phyloP scores from a whole-genome alignment of 2,888 invertebrate genomes.

The Periphyllus acericola region DNA sequence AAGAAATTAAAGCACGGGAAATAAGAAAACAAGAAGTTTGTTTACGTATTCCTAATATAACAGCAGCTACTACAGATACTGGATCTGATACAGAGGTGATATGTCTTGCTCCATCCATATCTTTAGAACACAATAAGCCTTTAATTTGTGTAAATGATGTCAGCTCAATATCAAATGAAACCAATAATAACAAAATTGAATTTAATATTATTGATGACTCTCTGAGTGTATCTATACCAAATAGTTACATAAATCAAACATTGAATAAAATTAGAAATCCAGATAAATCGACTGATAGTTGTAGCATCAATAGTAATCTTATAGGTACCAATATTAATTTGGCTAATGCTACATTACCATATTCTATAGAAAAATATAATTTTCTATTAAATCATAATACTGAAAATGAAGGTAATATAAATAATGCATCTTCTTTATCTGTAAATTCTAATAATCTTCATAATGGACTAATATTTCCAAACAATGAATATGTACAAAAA shows the following conservation, averaged over 20 bases:
- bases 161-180: not conserved
- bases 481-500: not conserved
- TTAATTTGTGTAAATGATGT: not conserved
- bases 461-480: not conserved
- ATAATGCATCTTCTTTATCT: not conserved
- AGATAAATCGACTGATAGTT: not conserved
- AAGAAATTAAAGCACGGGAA: constrained; percentile 76
- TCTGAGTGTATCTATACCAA: not conserved
- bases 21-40: constrained; percentile 76
- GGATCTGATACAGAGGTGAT: constrained; percentile 81
- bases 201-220: constrained; percentile 5
- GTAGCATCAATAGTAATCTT: not conserved
- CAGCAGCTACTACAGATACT: constrained; percentile 74
- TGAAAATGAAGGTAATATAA: constrained; percentile 13
- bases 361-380: not conserved
- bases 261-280: not conserved
- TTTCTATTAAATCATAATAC: not conserved
- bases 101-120: constrained; percentile 36
- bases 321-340: not conserved
- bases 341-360: not conserved
- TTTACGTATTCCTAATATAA: constrained; percentile 71
- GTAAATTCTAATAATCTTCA: not conserved
- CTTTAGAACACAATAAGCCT: constrained; percentile 20
- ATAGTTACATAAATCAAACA: not conserved
- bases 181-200: not conserved